A percentile compares a stretch with the other conserved stretches of the same genome.
Evolutionary conservation across 2,888 invertebrate genomes (phyloP).

Genomic region (Lasioglossum figueresi): DNA sequence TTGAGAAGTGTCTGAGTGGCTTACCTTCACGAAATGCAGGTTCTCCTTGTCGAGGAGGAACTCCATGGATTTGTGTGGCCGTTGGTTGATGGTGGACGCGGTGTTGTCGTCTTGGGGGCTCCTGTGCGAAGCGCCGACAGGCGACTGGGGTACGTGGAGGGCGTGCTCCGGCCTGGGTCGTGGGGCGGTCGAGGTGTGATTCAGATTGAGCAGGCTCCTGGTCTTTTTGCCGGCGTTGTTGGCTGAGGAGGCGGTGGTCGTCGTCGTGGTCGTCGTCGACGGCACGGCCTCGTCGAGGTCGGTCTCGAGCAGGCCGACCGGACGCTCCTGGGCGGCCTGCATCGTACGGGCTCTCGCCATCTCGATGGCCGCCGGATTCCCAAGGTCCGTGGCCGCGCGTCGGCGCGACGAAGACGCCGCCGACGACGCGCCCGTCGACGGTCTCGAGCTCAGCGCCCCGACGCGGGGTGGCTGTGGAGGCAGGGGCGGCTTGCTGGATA

Average conservation of each 20-base stretch:
- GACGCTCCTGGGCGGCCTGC: constrained; percentile 85
- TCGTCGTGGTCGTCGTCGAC: constrained; percentile 83
- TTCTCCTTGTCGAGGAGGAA: constrained; percentile 97
- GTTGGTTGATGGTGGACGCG: constrained; percentile 80
- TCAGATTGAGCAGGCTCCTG: constrained; percentile 88
- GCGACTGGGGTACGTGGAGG: constrained; percentile 81
- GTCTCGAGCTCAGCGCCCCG: constrained; percentile 78
- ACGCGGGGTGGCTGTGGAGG: constrained; percentile 79
- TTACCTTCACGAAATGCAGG: constrained; percentile 93
- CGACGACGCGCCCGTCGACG: constrained; percentile 83
- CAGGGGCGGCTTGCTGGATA: constrained; percentile 81
- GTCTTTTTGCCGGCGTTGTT: constrained; percentile 85
- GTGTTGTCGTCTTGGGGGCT: constrained; percentile 78
- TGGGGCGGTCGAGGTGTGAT: constrained; percentile 82
- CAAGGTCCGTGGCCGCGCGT: constrained; percentile 84
- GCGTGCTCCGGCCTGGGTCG: constrained; percentile 84
- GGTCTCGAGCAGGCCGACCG: constrained; percentile 94
- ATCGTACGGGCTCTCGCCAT: constrained; percentile 83
- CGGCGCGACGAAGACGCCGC: constrained; percentile 79
- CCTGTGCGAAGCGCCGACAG: constrained; percentile 80
- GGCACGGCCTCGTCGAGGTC: constrained; percentile 91
- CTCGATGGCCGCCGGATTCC: constrained; percentile 83
- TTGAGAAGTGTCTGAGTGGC: constrained; percentile 76
- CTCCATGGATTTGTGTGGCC: constrained; percentile 96
- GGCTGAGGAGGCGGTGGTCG: constrained; percentile 80